Conservation (phyloP, 2,888 invertebrate genomes). For the Andrena minutula region DNA sequence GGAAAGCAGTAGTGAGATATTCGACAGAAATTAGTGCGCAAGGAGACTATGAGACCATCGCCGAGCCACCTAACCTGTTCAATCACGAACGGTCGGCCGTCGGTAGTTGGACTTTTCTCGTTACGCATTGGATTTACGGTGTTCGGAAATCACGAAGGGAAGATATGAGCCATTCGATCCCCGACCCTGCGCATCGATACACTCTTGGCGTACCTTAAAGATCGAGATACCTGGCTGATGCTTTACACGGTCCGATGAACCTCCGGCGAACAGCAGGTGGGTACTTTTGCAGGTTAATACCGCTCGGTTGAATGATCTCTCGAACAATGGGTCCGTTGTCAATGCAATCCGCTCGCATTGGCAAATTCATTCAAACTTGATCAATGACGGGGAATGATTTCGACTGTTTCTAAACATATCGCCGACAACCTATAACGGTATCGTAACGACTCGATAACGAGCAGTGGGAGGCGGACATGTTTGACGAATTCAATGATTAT, state of each 20-base stretch:
- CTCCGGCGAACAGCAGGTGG: conserved; percentile 61
- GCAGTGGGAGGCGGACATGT: background rate
- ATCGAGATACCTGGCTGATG: conserved; percentile 30
- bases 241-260: conserved; percentile 38
- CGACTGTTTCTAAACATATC: background rate
- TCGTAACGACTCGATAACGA: background rate
- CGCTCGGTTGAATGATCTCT: conserved; percentile 42
- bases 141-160: background rate
- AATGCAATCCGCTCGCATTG: background rate
- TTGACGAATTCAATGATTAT: background rate
- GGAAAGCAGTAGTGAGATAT: background rate
- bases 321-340: conserved; percentile 54
- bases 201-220: conserved; percentile 1
- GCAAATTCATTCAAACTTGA: background rate
- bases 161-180: background rate
- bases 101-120: background rate
- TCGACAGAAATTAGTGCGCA: conserved; percentile 21
- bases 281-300: conserved; percentile 52
- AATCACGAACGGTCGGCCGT: background rate
- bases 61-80: conserved; percentile 47
- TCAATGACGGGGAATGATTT: conserved; percentile 6
- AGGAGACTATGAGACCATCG: conserved; percentile 48
- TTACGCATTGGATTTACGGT: background rate
- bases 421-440: background rate
- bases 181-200: background rate